Conservation (phyloP, 92 coral and sea anemone genomes). For the Actinernus sp. region DNA sequence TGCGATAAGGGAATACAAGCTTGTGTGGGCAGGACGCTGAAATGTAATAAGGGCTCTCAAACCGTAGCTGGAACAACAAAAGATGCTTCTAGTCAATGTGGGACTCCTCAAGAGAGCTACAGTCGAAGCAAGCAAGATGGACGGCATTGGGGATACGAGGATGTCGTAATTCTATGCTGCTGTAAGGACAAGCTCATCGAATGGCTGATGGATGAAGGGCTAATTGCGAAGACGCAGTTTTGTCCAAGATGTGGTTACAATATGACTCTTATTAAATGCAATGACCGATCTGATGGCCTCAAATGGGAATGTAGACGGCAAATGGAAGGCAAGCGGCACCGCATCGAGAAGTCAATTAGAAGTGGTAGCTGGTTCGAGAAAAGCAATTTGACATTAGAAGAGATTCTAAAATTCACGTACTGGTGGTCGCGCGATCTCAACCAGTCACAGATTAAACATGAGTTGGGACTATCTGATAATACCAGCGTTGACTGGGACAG, state of each 20-base stretch:
- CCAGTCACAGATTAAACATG: constrained; percentile 29
- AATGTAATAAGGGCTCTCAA: too few relatives aligned
- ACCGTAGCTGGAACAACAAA: too few relatives aligned
- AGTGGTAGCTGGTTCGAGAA: constrained; percentile 47
- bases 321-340: constrained; percentile 31
- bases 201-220: constrained; percentile 45
- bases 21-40: too few relatives aligned
- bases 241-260: constrained; percentile 14
- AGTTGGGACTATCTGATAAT: constrained; percentile 11
- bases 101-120: too few relatives aligned
- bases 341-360: constrained; percentile 39
- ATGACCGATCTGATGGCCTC: constrained; percentile 46
- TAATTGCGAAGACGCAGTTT: constrained; percentile 19
- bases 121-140: too few relatives aligned
- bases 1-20: too few relatives aligned
- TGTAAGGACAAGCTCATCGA: too few relatives aligned
- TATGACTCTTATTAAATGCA: constrained; percentile 24
- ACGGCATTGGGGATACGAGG: too few relatives aligned
- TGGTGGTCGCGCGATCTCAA: constrained; percentile 46
- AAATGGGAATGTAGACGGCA: constrained; percentile 57
- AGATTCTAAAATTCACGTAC: too few relatives aligned
- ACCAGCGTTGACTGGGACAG: constrained; percentile 53
- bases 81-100: too few relatives aligned
- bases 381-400: constrained; percentile 49
- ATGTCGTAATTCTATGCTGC: too few relatives aligned